Evolutionary conservation across 2,888 invertebrate species (phyloP), one percentile per base, ranked within the genome.

Genomic region (Neoaliturus tenellus): DNA sequence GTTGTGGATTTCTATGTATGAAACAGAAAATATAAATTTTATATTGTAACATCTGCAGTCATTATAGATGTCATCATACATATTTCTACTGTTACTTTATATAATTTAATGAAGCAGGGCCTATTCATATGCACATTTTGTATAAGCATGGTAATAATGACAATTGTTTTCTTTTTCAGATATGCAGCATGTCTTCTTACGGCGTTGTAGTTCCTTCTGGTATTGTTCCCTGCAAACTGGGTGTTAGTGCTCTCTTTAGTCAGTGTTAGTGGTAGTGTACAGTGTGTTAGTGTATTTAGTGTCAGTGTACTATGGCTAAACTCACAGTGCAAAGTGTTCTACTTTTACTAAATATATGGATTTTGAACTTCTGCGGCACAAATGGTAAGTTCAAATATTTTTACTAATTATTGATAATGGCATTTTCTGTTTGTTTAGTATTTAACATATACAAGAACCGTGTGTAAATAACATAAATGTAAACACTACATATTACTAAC

Each of bases 201-300:
- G 4, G 3, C 14, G 25, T 62, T 12, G 55, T 55, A 31, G 62
- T 62, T 62, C 62, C 62, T 31, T 14, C 62, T 10, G 17, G 62
- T 62, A 14, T 31, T 28, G 62, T 28, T 5, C 14, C 55, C 17
- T 44, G 12, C 17, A 25, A 20, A 23, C 23, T 23, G 55, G 23
- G 55, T 62, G 62, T 62, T 55, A 62, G 62, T 31, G 62, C 17
- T 48, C 6, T 48, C 6, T 8, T 12, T 48, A 48, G 4, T 35
- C 12, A 55, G 55, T 62, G 62, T 62, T 31, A 62, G 62, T 62
- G 62, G 3, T 1, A 31, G 62, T 62, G 62, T 14, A n/a, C n/a
- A 62, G 62, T 62, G 62, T 55, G 23, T 62, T 17, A 62, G 62
- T 62, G 62, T 28, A 20, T 8, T 23, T 25, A 62, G 62, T 62